These are phyloP conservation scores for Xyrichtys novacula DNA, from an alignment of 2,797 vertebrate species.

Conservation along the genomic window DNA sequence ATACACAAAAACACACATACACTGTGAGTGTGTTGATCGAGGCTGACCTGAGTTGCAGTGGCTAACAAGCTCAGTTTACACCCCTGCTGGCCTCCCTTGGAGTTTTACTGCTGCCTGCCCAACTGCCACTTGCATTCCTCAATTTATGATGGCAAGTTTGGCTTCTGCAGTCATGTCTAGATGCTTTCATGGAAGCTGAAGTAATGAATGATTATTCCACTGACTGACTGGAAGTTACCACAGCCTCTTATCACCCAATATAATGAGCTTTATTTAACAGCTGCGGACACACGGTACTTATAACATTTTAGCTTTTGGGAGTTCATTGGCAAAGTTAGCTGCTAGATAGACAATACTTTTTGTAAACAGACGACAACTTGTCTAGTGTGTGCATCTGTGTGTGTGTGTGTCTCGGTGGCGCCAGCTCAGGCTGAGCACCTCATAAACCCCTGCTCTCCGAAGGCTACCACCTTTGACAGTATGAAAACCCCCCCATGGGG, in stretches of 20 bases:
- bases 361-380: constrained; percentile 48
- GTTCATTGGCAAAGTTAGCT: constrained; percentile 45
- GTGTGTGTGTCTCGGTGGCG: constrained; percentile 78
- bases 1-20: constrained; percentile 29
- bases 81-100: constrained; percentile 75
- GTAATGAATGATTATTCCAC: constrained; percentile 63
- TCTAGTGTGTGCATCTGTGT: constrained; percentile 59
- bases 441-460: constrained; percentile 83
- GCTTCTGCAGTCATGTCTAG: constrained; percentile 73
- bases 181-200: constrained; percentile 69
- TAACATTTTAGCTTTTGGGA: constrained; percentile 48
- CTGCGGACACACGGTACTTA: constrained; percentile 13
- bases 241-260: constrained; percentile 57
- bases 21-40: constrained; percentile 55
- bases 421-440: constrained; percentile 84
- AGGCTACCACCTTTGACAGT: constrained; percentile 78
- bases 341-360: constrained; percentile 51
- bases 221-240: constrained; percentile 54
- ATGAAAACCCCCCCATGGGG: constrained; percentile 57
- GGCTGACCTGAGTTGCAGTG: constrained; percentile 63
- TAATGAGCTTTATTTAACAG: constrained; percentile 62
- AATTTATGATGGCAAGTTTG: constrained; percentile 78
- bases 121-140: constrained; percentile 82
- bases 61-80: constrained; percentile 80
- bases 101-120: constrained; percentile 79